Evolutionary conservation across 2,797 vertebrate genomes (phyloP).

Genomic region (Galaxias olidus): DNA sequence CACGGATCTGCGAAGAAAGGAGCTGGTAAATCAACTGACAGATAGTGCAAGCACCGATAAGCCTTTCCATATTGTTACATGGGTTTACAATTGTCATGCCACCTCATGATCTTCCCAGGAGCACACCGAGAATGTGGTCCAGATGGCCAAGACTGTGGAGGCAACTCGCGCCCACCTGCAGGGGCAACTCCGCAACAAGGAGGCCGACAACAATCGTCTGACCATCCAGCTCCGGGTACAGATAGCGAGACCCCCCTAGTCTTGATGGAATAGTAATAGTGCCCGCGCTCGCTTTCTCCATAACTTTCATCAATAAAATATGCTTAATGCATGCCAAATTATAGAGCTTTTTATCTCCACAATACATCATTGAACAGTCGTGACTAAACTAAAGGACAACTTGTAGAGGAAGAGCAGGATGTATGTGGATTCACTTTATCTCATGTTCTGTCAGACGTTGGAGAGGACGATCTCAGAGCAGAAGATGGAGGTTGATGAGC

Average conservation of each 20-base stretch:
- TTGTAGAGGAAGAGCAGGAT: not conserved
- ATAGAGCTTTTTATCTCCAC: no score
- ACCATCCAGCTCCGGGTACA: slow-evolving; percentile 81
- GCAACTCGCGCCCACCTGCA: slow-evolving; percentile 79
- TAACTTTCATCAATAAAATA: no score
- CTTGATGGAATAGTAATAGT: no score
- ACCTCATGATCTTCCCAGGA: slow-evolving; percentile 59
- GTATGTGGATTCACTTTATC: not conserved
- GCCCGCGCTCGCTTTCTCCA: no score
- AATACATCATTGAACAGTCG: no score
- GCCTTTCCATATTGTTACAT: no score
- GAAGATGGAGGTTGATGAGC: slow-evolving; percentile 70
- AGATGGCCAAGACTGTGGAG: slow-evolving; percentile 74
- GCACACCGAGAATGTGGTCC: slow-evolving; percentile 66
- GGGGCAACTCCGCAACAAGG: slow-evolving; percentile 81
- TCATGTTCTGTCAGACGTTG: slow-evolving; percentile 65
- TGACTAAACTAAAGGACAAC: no score
- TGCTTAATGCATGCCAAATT: no score
- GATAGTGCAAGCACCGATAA: no score
- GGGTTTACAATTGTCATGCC: no score
- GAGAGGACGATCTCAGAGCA: slow-evolving; percentile 77
- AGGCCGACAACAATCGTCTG: slow-evolving; percentile 80
- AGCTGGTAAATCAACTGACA: slow-evolving; percentile 72
- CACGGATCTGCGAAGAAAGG: slow-evolving; percentile 66
- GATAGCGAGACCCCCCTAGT: no score